Percentiles rank a stretch among this genome's conserved stretches.
These are phyloP conservation scores for Agrilus mali DNA, from an alignment of 2,888 invertebrate species.

Conservation along the genomic window DNA sequence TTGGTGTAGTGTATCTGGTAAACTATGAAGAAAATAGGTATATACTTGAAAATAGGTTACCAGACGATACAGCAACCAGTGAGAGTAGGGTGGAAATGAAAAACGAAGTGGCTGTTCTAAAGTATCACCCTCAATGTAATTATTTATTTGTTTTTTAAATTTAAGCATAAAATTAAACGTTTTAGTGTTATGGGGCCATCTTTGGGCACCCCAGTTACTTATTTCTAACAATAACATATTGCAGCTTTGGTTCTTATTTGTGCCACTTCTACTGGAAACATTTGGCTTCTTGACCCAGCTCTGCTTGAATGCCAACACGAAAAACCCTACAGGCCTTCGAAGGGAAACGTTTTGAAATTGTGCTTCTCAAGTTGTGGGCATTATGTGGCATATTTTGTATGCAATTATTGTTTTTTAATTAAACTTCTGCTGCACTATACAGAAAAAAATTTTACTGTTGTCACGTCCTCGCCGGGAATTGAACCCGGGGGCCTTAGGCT, in stretches of 20 bases:
- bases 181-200: background rate
- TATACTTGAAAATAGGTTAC: slow-evolving; percentile 13
- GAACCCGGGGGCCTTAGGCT: too few relatives aligned
- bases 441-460: too few relatives aligned
- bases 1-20: slow-evolving; percentile 36
- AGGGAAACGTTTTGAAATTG: slow-evolving; percentile 37
- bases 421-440: slow-evolving; percentile 1
- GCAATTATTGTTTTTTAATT: slow-evolving; percentile 13
- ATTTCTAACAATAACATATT: slow-evolving; percentile 7
- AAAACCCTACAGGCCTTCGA: slow-evolving; percentile 37
- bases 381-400: slow-evolving; percentile 45
- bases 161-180: too few relatives aligned
- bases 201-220: too few relatives aligned
- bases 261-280: slow-evolving; percentile 44
- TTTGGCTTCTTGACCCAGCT: slow-evolving; percentile 48
- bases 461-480: too few relatives aligned
- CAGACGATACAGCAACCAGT: slow-evolving; percentile 5
- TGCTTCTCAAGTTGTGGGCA: slow-evolving; percentile 40
- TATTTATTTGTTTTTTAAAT: slow-evolving; percentile 2
- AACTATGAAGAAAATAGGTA: slow-evolving; percentile 30
- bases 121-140: slow-evolving; percentile 45
- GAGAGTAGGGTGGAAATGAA: background rate
- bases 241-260: slow-evolving; percentile 44
- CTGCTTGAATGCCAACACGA: slow-evolving; percentile 36
- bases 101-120: slow-evolving; percentile 28